phyloP scores from a whole-genome alignment of 2,797 vertebrate species.

The Notoglanidium macrostoma region DNA sequence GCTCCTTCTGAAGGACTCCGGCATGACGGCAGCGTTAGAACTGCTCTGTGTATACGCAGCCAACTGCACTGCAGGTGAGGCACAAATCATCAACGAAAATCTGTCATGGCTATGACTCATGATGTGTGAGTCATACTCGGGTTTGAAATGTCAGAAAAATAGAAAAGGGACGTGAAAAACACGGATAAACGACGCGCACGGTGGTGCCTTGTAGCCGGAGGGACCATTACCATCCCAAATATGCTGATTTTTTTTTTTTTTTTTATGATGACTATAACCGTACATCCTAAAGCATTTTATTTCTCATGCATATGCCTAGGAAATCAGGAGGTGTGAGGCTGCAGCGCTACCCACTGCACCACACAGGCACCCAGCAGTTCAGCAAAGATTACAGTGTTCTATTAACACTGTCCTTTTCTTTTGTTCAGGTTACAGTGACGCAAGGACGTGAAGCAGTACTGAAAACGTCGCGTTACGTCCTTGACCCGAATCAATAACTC shows the following conservation, averaged over 20 bases:
- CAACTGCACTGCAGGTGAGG: conserved; percentile 81
- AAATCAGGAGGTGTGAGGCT: not conserved
- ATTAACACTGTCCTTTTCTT: too few relatives aligned
- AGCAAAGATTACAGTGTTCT: too few relatives aligned
- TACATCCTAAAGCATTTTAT: not conserved
- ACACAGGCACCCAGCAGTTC: too few relatives aligned
- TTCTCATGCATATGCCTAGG: not conserved
- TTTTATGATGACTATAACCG: not conserved
- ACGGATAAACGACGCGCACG: not conserved
- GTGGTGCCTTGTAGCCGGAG: not conserved
- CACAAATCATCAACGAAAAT: not conserved
- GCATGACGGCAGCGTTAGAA: conserved; percentile 85
- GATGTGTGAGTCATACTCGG: not conserved
- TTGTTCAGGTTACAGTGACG: too few relatives aligned
- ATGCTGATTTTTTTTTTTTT: not conserved
- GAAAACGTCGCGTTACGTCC: too few relatives aligned
- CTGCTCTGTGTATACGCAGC: conserved; percentile 93
- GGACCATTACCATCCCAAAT: not conserved
- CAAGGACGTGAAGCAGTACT: too few relatives aligned
- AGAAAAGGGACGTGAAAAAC: too few relatives aligned
- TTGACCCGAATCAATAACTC: too few relatives aligned
- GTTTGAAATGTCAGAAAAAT: not conserved
- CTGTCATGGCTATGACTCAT: not conserved
- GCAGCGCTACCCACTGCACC: too few relatives aligned
- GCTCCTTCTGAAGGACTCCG: conserved; percentile 84